Conservation (phyloP, 2,113 vertebrate genomes). For the Colinus virginianus region DNA sequence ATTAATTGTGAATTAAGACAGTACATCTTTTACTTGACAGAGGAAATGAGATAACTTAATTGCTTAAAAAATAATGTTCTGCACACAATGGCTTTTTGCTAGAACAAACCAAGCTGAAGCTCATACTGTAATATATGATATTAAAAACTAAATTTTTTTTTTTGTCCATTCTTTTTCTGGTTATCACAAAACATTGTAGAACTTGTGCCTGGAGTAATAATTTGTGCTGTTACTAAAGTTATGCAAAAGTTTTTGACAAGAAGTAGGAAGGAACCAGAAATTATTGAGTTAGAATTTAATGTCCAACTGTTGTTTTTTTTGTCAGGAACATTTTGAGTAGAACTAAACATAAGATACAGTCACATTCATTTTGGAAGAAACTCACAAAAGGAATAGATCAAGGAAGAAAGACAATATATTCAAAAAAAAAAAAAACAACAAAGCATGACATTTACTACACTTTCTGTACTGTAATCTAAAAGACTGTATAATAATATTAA, state of each 20-base stretch:
- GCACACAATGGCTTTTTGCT: conserved; percentile 22
- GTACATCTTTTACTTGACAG: background rate
- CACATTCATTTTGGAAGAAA: background rate
- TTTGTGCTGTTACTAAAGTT: background rate
- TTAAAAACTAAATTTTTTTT: background rate
- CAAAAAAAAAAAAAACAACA: background rate
- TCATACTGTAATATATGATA: background rate
- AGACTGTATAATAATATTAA: background rate
- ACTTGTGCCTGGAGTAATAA: background rate
- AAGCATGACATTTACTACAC: background rate
- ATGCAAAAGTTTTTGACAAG: background rate
- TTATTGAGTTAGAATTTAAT: background rate
- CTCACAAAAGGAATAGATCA: background rate
- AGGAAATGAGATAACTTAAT: conserved; percentile 11
- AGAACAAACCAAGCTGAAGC: conserved; percentile 11
- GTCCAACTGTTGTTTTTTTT: background rate
- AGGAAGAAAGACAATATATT: background rate
- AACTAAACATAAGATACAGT: background rate
- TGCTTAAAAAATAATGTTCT: conserved; percentile 28
- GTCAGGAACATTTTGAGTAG: background rate
- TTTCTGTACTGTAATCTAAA: background rate
- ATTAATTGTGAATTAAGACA: conserved; percentile 1
- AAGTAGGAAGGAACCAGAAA: background rate
- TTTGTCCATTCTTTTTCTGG: background rate
- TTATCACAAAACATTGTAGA: background rate